These are phyloP conservation scores for Oryctes rhinoceros DNA, from an alignment of 1,140 invertebrate species.

Conservation along the genomic window DNA sequence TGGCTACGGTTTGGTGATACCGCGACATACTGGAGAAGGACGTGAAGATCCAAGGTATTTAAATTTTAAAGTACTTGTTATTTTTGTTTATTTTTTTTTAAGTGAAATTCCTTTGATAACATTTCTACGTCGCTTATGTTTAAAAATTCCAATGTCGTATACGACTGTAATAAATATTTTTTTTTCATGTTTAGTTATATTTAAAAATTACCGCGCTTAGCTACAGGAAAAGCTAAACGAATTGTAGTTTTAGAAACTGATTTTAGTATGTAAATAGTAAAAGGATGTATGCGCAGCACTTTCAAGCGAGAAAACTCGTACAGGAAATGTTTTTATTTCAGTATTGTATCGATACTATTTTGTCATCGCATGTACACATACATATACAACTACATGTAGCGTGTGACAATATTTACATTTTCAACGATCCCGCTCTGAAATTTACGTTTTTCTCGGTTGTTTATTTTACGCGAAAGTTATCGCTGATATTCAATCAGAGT, in stretches of 20 bases:
- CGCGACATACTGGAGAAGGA: not conserved
- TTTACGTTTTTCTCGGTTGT: no score
- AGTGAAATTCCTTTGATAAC: constrained; percentile 12
- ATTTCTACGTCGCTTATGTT: not conserved
- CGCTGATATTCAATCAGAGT: no score
- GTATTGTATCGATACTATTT: not conserved
- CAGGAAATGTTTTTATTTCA: not conserved
- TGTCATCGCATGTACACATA: not conserved
- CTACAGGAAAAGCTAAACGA: no score
- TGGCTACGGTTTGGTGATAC: not conserved
- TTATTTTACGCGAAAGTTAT: no score
- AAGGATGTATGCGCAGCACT: not conserved
- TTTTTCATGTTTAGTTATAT: no score
- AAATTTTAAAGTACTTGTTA: not conserved
- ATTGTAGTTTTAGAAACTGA: no score
- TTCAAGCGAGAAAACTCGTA: constrained; percentile 7
- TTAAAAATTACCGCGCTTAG: no score
- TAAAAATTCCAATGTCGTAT: no score
- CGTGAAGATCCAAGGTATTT: not conserved
- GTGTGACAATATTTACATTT: not conserved
- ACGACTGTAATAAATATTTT: no score
- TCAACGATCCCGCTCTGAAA: no score
- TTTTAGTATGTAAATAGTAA: constrained; percentile 5
- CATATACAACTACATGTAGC: not conserved
- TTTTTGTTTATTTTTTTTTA: not conserved